These are phyloP conservation scores for Dasypolia templi DNA, from an alignment of 2,888 invertebrate species.

Conservation along the genomic window DNA sequence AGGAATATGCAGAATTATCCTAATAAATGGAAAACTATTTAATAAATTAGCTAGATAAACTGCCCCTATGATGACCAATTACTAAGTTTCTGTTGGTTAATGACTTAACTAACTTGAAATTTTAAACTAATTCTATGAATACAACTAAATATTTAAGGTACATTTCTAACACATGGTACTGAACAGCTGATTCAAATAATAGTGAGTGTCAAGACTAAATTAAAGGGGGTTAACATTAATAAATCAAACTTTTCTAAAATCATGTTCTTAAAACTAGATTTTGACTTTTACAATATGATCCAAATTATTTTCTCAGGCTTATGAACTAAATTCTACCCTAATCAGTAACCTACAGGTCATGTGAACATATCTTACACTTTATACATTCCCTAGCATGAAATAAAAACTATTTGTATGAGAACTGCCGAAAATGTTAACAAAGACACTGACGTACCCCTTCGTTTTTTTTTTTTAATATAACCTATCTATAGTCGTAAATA, in stretches of 20 bases:
- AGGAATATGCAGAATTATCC: background rate
- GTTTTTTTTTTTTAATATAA: constrained; percentile 67
- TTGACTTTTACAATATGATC: background rate
- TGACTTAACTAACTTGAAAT: too few relatives aligned
- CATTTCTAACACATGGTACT: background rate
- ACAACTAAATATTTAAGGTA: background rate
- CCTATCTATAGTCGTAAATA: constrained; percentile 75
- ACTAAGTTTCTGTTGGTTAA: background rate
- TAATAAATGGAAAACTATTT: background rate
- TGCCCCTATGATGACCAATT: background rate
- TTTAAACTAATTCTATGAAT: background rate
- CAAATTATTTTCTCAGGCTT: constrained; percentile 47
- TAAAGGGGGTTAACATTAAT: constrained; percentile 2
- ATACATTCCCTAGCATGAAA: constrained; percentile 15
- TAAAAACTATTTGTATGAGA: constrained; percentile 22
- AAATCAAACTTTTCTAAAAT: background rate
- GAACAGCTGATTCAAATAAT: constrained; percentile 38
- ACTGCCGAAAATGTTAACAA: constrained; percentile 50
- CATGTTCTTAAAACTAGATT: constrained; percentile 2
- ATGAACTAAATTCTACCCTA: constrained; percentile 42
- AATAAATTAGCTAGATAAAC: background rate
- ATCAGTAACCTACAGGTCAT: constrained; percentile 58
- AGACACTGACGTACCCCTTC: constrained; percentile 44
- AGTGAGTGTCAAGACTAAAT: background rate
- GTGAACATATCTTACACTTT: constrained; percentile 41